Base-by-base conservation (phyloP, 2,113 vertebrate genomes). In the Varanus salvator region DNA sequence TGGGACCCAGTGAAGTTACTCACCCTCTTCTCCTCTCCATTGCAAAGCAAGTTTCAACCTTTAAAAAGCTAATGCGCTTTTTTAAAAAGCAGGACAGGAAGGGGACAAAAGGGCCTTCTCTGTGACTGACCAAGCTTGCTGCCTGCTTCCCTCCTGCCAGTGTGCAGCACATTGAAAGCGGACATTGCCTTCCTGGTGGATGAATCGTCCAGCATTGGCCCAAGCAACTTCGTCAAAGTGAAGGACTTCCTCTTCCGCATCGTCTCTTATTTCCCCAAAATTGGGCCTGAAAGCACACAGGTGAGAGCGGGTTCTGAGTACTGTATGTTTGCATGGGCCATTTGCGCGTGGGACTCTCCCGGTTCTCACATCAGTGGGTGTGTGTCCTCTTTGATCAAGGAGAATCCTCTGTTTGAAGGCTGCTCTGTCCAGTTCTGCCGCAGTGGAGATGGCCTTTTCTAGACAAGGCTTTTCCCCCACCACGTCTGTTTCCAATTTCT, bases 111-210 rank as follows among this genome's bases (percentile, higher is more conserved):
- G 38, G 11, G 27, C 15, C 11, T 38, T 2, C 2, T 17, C 34
- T 31, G 19, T 15, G 69, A 11, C 7, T 93, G 0, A 87, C 0
- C 0, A 83, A 89, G 25, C 23, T 76, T 57, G 8, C n/a, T 2
- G 34, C 38, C 29, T 60, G n/a, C 9, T 95, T 9, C 27, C 92
- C 93, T 95, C 38, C 80, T 44, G 38, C 38, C 94, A 99, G 98
- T 97, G 17, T 99, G 98, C 90, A 96, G 97, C 87, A 98, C 96
- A 91, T 89, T 96, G 93, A 98, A 97, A 93, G 98, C 97, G 29
- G 98, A 99, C 48, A 89, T 99, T 1, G 98, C 97, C 0, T 98
- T 99, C 95, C 94, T 99, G 89, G 98, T 99, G 91, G 98, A 99
- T 25, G 98, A 99, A 92, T 99, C 98, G 52, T 98, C 97, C 0